Percentiles rank a stretch among this genome's conserved stretches.
Evolutionary conservation across 2,113 vertebrate genomes (phyloP).

Genomic region (Myanophis thanlyinensis): DNA sequence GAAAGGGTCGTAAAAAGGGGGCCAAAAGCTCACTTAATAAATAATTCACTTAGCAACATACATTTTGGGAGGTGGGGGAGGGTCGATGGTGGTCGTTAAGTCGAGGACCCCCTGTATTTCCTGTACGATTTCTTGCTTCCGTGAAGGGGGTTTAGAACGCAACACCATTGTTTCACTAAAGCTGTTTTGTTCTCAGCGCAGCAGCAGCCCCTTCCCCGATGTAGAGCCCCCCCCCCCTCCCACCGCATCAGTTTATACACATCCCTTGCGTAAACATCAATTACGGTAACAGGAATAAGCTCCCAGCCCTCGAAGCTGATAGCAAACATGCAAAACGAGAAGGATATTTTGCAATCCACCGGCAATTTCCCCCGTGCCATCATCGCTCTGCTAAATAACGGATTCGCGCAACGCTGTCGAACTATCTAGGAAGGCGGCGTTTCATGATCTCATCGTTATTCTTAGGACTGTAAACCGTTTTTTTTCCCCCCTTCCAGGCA

Average conservation of each 20-base stretch:
- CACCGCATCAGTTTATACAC: neutral
- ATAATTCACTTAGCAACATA: neutral
- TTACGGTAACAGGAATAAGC: neutral
- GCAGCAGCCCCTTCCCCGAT: neutral
- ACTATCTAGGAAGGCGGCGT: no score
- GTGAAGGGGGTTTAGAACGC: neutral
- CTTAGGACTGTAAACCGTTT: no score
- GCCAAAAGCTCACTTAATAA: no score
- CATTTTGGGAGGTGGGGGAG: no score
- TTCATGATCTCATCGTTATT: no score
- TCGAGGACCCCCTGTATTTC: neutral
- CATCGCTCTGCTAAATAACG: no score
- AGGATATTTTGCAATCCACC: accelerated
- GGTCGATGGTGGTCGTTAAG: neutral
- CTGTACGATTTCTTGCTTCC: neutral
- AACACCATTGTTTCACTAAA: neutral
- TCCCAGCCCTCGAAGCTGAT: neutral
- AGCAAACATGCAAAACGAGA: slow-evolving; percentile 16
- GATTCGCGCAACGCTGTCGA: no score
- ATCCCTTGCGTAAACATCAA: neutral
- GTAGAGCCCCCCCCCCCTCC: neutral
- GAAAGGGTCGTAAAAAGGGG: no score
- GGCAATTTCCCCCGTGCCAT: accelerated
- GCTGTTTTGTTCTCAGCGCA: neutral
- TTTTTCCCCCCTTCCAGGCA: no score